Conservation (phyloP, 2,797 vertebrate genomes). For the Sebastes elongatus region DNA sequence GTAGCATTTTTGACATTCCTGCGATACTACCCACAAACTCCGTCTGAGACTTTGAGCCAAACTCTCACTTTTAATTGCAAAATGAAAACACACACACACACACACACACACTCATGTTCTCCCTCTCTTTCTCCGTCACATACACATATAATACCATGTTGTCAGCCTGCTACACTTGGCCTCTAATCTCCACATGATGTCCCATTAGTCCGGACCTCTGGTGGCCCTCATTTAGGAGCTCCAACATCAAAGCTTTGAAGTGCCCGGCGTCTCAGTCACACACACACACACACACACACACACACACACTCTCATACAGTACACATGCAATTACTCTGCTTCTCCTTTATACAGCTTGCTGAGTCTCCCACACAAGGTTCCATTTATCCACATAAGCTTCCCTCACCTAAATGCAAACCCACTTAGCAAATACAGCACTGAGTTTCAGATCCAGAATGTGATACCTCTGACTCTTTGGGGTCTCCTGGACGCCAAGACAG, state of each 20-base stretch:
- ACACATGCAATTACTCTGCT: constrained; percentile 72
- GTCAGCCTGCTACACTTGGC: constrained; percentile 68
- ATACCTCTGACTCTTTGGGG: constrained; percentile 7
- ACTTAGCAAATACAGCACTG: constrained; percentile 31
- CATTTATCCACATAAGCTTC: constrained; percentile 66
- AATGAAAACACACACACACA: constrained; percentile 24
- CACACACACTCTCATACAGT: constrained; percentile 36
- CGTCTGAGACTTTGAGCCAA: constrained; percentile 24
- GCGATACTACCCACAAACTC: constrained; percentile 24
- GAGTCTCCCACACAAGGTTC: constrained; percentile 66
- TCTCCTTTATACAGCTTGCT: constrained; percentile 54
- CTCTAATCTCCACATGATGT: constrained; percentile 86
- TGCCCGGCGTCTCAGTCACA: constrained; percentile 60
- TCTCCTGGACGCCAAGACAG: neutral
- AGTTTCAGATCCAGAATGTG: constrained; percentile 24
- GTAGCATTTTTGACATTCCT: neutral
- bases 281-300: constrained; percentile 17
- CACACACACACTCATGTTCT: neutral
- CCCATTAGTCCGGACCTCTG: constrained; percentile 86
- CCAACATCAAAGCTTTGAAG: constrained; percentile 86
- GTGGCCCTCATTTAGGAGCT: constrained; percentile 85
- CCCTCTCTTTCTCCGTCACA: constrained; percentile 22
- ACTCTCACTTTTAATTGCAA: constrained; percentile 70
- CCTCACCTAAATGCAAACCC: constrained; percentile 59
- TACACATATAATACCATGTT: constrained; percentile 55